Percentiles rank a stretch among this genome's conserved stretches.
phyloP scores from a whole-genome alignment of 2,113 vertebrate species.

The Eudyptes chrysolophus region DNA sequence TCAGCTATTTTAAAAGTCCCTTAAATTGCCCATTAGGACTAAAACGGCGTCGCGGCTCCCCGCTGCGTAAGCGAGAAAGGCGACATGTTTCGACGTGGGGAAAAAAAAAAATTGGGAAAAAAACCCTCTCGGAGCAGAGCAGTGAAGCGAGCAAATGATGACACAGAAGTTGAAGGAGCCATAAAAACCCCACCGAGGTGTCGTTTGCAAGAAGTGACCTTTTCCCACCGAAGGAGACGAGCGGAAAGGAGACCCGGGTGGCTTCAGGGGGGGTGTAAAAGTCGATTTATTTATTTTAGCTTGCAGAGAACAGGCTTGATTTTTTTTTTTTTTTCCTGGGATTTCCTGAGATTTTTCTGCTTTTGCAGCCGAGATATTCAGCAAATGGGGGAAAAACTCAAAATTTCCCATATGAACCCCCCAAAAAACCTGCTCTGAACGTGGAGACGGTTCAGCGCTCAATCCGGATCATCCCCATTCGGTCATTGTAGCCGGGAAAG shows the following conservation, averaged over 20 bases:
- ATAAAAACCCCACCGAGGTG: constrained; percentile 54
- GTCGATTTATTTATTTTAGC: constrained; percentile 25
- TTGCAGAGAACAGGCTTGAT: neutral
- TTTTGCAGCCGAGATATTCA: neutral
- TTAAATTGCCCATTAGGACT: constrained; percentile 24
- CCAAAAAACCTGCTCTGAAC: neutral
- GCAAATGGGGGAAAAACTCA: neutral
- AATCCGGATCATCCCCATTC: neutral
- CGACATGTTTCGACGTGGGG: accelerated
- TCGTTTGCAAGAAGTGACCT: constrained; percentile 57
- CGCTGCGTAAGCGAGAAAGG: neutral
- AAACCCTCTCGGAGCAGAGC: neutral
- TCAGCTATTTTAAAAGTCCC: neutral
- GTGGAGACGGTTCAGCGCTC: accelerated
- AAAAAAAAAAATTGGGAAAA: neutral
- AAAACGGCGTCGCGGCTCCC: neutral
- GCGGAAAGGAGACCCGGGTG: neutral
- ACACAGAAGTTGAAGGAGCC: constrained; percentile 26
- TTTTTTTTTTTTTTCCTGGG: no score
- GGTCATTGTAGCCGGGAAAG: neutral
- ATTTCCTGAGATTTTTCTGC: neutral
- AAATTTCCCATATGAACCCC: neutral
- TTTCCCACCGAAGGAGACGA: constrained; percentile 14
- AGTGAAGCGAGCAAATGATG: constrained; percentile 48
- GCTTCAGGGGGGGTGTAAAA: neutral